Evolutionary conservation across 2,113 vertebrate species (phyloP), one percentile per base, ranked within the genome.

Genomic region (Cacatua alba): DNA sequence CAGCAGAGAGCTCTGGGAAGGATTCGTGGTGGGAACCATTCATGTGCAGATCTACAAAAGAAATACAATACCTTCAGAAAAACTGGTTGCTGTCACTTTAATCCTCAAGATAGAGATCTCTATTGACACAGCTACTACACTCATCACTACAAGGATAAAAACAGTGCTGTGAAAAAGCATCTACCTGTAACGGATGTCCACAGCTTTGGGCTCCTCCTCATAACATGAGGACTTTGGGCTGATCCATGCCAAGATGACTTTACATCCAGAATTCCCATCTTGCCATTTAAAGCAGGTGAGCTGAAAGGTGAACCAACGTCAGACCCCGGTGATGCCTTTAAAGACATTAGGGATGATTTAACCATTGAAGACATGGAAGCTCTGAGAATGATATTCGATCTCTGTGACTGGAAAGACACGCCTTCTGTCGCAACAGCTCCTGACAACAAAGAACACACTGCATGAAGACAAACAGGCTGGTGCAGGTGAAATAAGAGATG

Each of bases 151-250:
- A 17, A 55, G 43, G 60, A 24, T 82, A 60, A 65, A 14, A 43
- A 26, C 19, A 72, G 57, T 14, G 29, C 41, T 55, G 35, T 18
- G 67, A 29, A 76, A 91, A 2, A 83, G 65, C 17, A 94, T 53
- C 92, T 90, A 99, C 99, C 98, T 94, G 99, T 98, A 89, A 97
- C 89, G 1, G 98, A 98, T 2, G 99, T 99, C 99, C 99, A 99
- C 37, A 99, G 98, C 91, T 99, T 99, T 39, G 98, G 99, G 8
- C 92, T 98, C 95, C 99, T 98, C 95, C 98, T 98, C 81, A 95
- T 95, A 33, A 99, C 15, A 13, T 98, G 98, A 31, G 99, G 98
- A 95, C 98, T 99, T 64, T 98, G 99, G 17, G 98, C 95, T 3
- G 98, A 96, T 48, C 98, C 98, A 35, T 97, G 97, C 98, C 98